These are phyloP conservation scores for Ovis canadensis DNA, from an alignment of 2,113 vertebrate genomes.

Conservation along the genomic window DNA sequence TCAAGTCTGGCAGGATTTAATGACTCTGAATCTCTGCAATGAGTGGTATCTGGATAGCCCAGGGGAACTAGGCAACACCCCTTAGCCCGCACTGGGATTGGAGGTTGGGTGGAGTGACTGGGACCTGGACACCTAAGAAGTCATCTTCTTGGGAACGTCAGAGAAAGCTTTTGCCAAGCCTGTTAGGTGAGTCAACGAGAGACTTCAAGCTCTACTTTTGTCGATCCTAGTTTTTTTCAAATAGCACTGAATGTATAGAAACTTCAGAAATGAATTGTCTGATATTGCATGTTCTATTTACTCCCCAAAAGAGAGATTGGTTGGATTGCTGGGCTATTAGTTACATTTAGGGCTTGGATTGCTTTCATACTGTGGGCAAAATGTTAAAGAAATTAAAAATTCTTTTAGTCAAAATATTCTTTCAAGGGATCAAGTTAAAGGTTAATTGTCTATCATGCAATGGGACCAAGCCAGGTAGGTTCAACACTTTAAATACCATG, in stretches of 20 bases:
- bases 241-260: neutral
- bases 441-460: neutral
- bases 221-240: neutral
- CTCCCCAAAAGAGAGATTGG: neutral
- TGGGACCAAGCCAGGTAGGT: neutral
- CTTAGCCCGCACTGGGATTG: neutral
- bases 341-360: neutral
- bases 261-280: neutral
- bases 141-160: neutral
- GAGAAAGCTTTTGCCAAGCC: conserved; percentile 8
- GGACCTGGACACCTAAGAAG: neutral
- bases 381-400: conserved; percentile 2
- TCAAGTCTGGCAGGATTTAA: conserved; percentile 49
- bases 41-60: conserved; percentile 12
- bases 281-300: neutral
- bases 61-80: neutral
- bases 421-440: neutral
- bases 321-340: neutral
- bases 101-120: neutral
- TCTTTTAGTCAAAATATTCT: neutral
- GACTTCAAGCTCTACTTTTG: neutral
- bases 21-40: conserved; percentile 11
- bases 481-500: neutral
- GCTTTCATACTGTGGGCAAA: neutral
- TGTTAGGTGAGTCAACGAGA: neutral